Evolutionary conservation across 2,797 vertebrate species (phyloP), one percentile per base, ranked within the genome.

Genomic region (Gobio occitaniae): DNA sequence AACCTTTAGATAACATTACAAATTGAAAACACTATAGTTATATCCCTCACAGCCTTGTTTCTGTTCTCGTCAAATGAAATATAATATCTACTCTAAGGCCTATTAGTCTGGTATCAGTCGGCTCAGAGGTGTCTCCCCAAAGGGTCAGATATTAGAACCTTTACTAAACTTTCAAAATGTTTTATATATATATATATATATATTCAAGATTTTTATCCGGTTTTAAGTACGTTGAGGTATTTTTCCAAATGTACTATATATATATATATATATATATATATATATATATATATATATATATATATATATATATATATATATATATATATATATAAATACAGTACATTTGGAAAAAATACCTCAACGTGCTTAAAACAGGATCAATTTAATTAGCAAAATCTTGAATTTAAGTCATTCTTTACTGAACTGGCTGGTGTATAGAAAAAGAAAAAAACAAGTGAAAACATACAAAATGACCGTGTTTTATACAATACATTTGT

Each of bases 41-140:
- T 21, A 50, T 66, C 13, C 13, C 15, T 66, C 21, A 41, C 21
- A 36, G 36, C 36, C 36, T 59, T 77, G 36, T 77, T 77, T 59
- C 41, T 77, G 19, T 59, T 59, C 12, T 41, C 21, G 15, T 29
- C 9, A 78, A 17, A 25, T 32, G 3, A 47, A 78, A 47, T 19
- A 1, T 16, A 44, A 25, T 11, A 19, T 63, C 21, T 41, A 13
- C 36, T 17, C 13, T 29, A 17, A 41, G 5, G 61, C 61, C 29
- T 65, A 16, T 32, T 32, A 32, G 25, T 65, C 25, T 32, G 61
- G 25, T 32, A 8, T 32, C 13, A 8, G 6, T 79, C 10, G 2
- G 77, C 77, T 79, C 16, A 78, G 25, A 79, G 32, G 25, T 79
- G 59, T 79, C 44, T 50, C 25, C 77, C 59, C 41, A 36, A 44